phyloP scores from a whole-genome alignment of 2,797 vertebrate genomes.

The Sandelia bainsii region DNA sequence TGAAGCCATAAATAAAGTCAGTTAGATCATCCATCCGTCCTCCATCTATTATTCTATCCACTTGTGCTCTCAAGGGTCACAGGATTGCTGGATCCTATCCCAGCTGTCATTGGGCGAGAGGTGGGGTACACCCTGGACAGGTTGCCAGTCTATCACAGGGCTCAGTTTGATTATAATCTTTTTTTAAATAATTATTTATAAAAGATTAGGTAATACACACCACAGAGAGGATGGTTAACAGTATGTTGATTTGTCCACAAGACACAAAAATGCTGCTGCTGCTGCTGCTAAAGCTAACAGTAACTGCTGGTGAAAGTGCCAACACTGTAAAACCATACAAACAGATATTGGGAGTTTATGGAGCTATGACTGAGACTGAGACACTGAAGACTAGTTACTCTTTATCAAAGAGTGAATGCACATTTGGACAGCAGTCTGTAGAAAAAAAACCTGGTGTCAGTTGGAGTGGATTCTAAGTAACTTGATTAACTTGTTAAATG shows the following conservation, averaged over 20 bases:
- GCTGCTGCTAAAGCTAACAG: too few species aligned
- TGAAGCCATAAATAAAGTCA: background rate
- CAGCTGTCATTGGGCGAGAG: too few species aligned
- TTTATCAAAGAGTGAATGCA: background rate
- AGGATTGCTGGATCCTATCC: too few species aligned
- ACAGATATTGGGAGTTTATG: background rate
- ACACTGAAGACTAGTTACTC: background rate
- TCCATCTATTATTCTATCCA: too few species aligned
- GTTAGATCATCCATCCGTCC: background rate
- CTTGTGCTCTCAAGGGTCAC: too few species aligned
- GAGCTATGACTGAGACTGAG: background rate
- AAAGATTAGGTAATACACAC: background rate
- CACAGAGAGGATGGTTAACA: slow-evolving; percentile 6
- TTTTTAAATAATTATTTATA: slow-evolving; percentile 2
- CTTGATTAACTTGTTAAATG: background rate
- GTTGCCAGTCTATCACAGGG: too few species aligned
- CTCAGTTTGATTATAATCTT: too few species aligned
- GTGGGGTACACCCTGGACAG: too few species aligned
- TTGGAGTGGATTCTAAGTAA: background rate
- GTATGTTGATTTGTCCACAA: slow-evolving; percentile 14
- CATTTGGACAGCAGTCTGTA: background rate
- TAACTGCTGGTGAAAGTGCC: background rate
- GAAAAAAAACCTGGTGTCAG: background rate
- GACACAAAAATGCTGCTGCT: background rate
- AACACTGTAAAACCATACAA: background rate